Evolutionary conservation across 2,888 invertebrate species (phyloP), one percentile per base, ranked within the genome.

Genomic region (Venusia cambrica): DNA sequence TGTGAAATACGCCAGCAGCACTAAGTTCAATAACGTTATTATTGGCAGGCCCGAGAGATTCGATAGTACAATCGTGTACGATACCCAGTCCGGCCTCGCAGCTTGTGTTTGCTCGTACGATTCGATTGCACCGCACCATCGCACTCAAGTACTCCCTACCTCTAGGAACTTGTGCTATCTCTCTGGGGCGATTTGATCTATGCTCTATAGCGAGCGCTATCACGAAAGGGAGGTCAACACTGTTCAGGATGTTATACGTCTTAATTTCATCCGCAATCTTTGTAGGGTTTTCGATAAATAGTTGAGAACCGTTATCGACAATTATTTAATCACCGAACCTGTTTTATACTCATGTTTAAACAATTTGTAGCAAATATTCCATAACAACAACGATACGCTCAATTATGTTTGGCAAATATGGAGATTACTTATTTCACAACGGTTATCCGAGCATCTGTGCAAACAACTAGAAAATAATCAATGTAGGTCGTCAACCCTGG

Each of bases 231-330:
- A 66, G 70, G 74, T 72, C 73, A 71, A 59, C 57, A 55, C 49
- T 61, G 57, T 57, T 68, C 70, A 77, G 71, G 74, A 75, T 75
- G 73, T 69, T 65, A 63, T 46, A 64, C 63, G 60, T 73, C 74
- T 77, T 71, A 72, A 76, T 72, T 70, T 69, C 61, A 64, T 59
- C 55, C 55, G 43, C 51, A 56, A 48, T 51, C 51, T 45, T 45
- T 31, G 29, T 38, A 45, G 51, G 54, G 51, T 48, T 57, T 42
- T 29, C 15, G 13, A 40, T 28, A 31, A 38, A 18, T 22, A 22
- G 14, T 21, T 25, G 11, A 10, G 17, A 34, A 26, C 29, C 29
- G 20, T 38, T 38, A 35, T 31, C 19, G 10, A 7, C 19, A 38
- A 40, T 42, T 39, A 38, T 28, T 37, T 31, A 27, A 34, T 30